Conservation (phyloP, 1,140 invertebrate genomes). For the Caenorhabditis latens region DNA sequence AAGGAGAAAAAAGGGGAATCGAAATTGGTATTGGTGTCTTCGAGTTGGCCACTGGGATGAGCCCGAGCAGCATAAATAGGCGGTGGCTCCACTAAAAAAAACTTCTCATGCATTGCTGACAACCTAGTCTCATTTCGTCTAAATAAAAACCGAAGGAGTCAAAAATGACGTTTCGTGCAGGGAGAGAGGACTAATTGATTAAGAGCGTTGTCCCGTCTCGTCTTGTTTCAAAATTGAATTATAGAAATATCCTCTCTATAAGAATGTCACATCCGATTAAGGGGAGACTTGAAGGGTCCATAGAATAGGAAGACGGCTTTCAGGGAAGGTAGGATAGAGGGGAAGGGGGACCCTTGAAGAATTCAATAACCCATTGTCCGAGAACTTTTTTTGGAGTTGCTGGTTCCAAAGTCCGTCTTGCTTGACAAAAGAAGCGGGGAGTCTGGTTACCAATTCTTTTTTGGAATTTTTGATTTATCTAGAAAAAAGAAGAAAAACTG, state of each 20-base stretch:
- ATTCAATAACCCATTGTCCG: slow-evolving; percentile 54
- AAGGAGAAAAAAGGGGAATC: slow-evolving; percentile 10
- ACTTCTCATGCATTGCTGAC: slow-evolving; percentile 46
- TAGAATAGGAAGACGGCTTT: too few species aligned
- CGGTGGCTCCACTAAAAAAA: neutral
- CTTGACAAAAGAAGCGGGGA: too few species aligned
- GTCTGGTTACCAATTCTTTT: slow-evolving; percentile 37
- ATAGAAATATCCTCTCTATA: slow-evolving; percentile 26
- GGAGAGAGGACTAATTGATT: slow-evolving; percentile 24
- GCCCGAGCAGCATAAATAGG: slow-evolving; percentile 54
- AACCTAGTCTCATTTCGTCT: neutral
- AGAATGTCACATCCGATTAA: slow-evolving; percentile 40
- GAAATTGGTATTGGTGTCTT: slow-evolving; percentile 41
- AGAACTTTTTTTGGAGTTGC: slow-evolving; percentile 7
- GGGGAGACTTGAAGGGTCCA: neutral
- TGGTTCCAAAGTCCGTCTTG: slow-evolving; percentile 44
- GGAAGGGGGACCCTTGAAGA: slow-evolving; percentile 9
- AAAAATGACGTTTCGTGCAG: neutral
- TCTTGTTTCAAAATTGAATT: slow-evolving; percentile 40
- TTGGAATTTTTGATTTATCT: slow-evolving; percentile 48
- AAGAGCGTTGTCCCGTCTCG: slow-evolving; percentile 15
- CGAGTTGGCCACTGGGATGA: neutral
- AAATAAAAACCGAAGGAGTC: neutral
- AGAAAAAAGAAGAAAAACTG: too few species aligned
- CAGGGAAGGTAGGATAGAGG: neutral